Conservation (phyloP, 2,888 invertebrate species). For the Phlogophora meticulosa region DNA sequence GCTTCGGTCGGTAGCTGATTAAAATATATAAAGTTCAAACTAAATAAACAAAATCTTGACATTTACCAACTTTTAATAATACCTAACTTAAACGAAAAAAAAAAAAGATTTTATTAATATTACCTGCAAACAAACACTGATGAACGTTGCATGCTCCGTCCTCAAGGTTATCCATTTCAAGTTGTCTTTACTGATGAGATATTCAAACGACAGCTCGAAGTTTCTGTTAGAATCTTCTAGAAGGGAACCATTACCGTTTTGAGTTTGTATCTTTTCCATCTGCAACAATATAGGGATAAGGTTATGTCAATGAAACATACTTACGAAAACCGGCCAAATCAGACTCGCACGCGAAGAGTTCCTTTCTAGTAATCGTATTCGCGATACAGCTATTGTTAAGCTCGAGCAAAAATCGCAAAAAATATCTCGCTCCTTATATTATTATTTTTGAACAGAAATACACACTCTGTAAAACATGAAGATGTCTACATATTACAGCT, state of each 20-base stretch:
- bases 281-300: constrained; percentile 67
- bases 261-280: constrained; percentile 79
- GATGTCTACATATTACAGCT: no score
- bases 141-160: constrained; percentile 98
- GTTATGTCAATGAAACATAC: constrained; percentile 11
- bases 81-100: no score
- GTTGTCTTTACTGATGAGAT: constrained; percentile 97
- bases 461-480: no score
- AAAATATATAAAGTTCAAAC: neutral
- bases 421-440: no score
- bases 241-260: constrained; percentile 83
- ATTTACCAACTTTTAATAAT: constrained; percentile 13
- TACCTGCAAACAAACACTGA: constrained; percentile 97
- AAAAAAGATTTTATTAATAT: neutral
- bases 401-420: no score
- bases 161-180: constrained; percentile 98
- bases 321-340: no score
- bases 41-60: constrained; percentile 9
- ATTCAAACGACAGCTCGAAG: constrained; percentile 98
- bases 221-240: constrained; percentile 86
- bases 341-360: no score
- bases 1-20: no score
- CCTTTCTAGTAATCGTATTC: no score
- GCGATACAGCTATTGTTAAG: no score
- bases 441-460: no score